A percentile compares a stretch with the other conserved stretches of the same genome.
Evolutionary conservation across 2,797 vertebrate species (phyloP).

Genomic region (Myotis findleyi): DNA sequence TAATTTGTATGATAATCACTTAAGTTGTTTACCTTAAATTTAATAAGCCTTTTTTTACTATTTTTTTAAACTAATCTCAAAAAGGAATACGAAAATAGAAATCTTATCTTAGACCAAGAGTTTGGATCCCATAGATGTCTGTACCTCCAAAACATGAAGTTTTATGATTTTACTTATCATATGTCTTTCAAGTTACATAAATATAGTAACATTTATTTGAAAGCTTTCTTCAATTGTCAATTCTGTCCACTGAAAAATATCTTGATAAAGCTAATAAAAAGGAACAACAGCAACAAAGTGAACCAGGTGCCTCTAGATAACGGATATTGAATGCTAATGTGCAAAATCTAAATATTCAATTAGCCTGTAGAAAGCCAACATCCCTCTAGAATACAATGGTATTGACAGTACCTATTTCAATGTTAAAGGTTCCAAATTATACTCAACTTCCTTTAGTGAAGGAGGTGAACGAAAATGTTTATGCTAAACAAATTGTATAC

Average conservation of each 20-base stretch:
- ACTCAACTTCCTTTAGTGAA: not conserved
- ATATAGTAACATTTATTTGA: not conserved
- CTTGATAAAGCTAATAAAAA: constrained; percentile 24
- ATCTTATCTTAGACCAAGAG: not conserved
- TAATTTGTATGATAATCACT: not conserved
- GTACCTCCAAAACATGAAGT: not conserved
- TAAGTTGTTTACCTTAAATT: not conserved
- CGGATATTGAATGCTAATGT: not conserved
- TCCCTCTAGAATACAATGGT: not conserved
- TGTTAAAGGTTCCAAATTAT: not conserved
- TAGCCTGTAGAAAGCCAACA: not conserved
- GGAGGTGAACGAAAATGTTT: not conserved
- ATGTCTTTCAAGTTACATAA: constrained; percentile 36
- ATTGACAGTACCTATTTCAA: not conserved
- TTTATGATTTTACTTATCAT: not conserved
- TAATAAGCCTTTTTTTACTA: not conserved
- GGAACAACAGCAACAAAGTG: not conserved
- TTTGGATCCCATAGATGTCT: not conserved
- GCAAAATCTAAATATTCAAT: not conserved
- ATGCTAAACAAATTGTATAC: not conserved
- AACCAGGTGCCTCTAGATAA: not conserved
- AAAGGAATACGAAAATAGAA: not conserved
- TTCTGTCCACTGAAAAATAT: not conserved
- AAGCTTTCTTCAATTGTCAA: not conserved
- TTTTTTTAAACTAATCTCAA: not conserved